Evolutionary conservation across 1,140 invertebrate genomes (phyloP).

Genomic region (Microplitis mediator): DNA sequence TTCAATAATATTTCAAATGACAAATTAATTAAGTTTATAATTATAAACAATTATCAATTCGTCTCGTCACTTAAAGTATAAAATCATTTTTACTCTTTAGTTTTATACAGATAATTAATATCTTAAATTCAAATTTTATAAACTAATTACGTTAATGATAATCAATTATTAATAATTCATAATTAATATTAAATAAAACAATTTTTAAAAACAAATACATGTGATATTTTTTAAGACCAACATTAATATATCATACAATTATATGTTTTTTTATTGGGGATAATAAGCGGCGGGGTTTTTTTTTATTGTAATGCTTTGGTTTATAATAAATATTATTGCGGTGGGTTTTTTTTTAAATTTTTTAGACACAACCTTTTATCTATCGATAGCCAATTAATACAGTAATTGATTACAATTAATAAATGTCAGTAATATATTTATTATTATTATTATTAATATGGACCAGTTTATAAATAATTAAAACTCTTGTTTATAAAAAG

Average conservation of each 20-base stretch:
- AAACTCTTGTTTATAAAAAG: background rate
- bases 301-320: slow-evolving; percentile 47
- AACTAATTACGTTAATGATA: background rate
- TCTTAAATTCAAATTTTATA: too few relatives aligned
- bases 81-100: too few relatives aligned
- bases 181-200: background rate
- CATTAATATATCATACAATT: slow-evolving; percentile 5
- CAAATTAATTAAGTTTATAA: too few relatives aligned
- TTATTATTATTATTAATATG: slow-evolving; percentile 36
- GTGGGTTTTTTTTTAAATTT: slow-evolving; percentile 39
- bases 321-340: slow-evolving; percentile 48
- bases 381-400: background rate
- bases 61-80: too few relatives aligned
- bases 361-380: slow-evolving; percentile 24
- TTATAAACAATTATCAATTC: too few relatives aligned
- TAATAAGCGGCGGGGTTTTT: slow-evolving; percentile 30
- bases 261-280: background rate
- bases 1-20: too few relatives aligned
- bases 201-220: background rate
- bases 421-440: slow-evolving; percentile 16
- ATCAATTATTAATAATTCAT: background rate
- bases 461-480: background rate
- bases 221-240: background rate
- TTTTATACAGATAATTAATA: too few relatives aligned
- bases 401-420: background rate